Conservation (phyloP, 2,888 invertebrate species). For the Oasisia sp. region DNA sequence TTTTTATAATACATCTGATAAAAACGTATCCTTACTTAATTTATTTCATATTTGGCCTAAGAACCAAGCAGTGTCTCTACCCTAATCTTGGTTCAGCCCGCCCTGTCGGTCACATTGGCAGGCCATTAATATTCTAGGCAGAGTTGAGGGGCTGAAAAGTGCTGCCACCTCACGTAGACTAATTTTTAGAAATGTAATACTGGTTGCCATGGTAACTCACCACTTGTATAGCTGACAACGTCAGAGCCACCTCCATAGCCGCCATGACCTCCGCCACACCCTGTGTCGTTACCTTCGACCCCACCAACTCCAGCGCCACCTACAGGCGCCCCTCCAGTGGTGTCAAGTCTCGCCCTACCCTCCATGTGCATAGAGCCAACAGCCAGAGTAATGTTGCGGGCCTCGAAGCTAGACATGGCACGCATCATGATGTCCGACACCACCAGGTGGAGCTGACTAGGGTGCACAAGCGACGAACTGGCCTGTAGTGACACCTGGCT, state of each 20-base stretch:
- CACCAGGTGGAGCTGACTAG: slow-evolving; percentile 41
- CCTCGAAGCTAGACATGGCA: slow-evolving; percentile 42
- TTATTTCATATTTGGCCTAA: too few species aligned
- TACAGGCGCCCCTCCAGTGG: slow-evolving; percentile 30
- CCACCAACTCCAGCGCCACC: slow-evolving; percentile 34
- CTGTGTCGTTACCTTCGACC: slow-evolving; percentile 34
- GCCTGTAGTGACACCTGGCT: slow-evolving; percentile 46
- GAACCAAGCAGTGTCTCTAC: too few species aligned
- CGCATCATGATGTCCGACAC: slow-evolving; percentile 46
- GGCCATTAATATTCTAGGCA: too few species aligned
- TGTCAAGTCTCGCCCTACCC: slow-evolving; percentile 45
- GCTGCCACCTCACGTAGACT: neutral
- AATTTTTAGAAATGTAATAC: neutral
- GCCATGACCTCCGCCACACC: slow-evolving; percentile 49
- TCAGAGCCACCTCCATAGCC: slow-evolving; percentile 49
- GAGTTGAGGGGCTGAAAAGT: neutral
- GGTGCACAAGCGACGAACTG: slow-evolving; percentile 41
- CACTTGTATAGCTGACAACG: slow-evolving; percentile 26
- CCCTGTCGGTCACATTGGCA: too few species aligned
- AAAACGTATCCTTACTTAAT: too few species aligned
- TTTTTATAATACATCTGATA: too few species aligned
- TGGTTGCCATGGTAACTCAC: slow-evolving; percentile 27
- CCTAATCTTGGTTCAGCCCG: too few species aligned
- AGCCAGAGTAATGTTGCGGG: slow-evolving; percentile 42
- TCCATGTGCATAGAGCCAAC: slow-evolving; percentile 44